Conservation (phyloP, 2,113 vertebrate genomes). For the Oplegnathus fasciatus region DNA sequence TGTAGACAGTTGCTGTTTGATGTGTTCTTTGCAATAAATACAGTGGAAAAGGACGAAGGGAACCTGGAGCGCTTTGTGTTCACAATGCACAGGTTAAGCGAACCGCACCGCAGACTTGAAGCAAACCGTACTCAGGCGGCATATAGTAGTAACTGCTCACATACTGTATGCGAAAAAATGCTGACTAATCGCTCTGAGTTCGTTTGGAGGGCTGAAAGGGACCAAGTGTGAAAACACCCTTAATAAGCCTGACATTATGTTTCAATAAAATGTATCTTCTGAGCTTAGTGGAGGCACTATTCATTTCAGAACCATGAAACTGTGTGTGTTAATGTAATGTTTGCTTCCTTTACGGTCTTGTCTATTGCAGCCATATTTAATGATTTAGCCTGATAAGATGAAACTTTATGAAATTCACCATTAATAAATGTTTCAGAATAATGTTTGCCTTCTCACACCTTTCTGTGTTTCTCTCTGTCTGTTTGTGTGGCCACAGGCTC, state of each 20-base stretch:
- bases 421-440: not conserved
- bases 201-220: too few species aligned
- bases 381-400: not conserved
- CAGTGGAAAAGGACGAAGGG: too few species aligned
- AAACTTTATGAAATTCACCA: not conserved
- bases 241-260: not conserved
- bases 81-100: too few species aligned
- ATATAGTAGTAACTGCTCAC: too few species aligned
- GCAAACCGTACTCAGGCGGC: too few species aligned
- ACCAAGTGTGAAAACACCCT: too few species aligned
- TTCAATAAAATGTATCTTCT: not conserved
- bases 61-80: too few species aligned
- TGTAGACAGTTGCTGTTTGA: too few species aligned
- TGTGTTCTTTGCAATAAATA: too few species aligned
- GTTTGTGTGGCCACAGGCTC: slow-evolving; percentile 71
- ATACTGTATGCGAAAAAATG: too few species aligned
- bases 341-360: not conserved
- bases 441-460: not conserved
- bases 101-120: too few species aligned
- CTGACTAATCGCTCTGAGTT: too few species aligned
- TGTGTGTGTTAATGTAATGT: not conserved
- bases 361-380: not conserved
- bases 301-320: not conserved
- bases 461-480: slow-evolving; percentile 1
- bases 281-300: not conserved